A percentile compares a stretch with the other conserved stretches of the same genome.
These are phyloP conservation scores for Thalassoma bifasciatum DNA, from an alignment of 2,113 vertebrate genomes.

Conservation along the genomic window DNA sequence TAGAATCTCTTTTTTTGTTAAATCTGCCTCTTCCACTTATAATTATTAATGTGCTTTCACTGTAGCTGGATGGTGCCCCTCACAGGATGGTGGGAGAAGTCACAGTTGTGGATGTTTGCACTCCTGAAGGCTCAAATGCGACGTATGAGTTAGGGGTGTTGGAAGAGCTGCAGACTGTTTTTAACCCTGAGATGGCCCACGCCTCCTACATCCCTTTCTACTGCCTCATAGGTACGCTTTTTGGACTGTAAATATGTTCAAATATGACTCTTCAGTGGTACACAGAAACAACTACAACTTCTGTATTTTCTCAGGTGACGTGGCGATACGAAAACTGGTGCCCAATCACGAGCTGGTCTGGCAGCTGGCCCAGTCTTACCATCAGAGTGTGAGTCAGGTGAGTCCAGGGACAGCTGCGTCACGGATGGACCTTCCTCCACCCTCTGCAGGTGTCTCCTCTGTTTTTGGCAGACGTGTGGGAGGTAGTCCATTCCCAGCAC, in stretches of 20 bases:
- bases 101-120: slow-evolving; percentile 83
- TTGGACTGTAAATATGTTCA: too few relatives aligned
- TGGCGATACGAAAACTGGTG: slow-evolving; percentile 86
- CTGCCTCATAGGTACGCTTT: slow-evolving; percentile 89
- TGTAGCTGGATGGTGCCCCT: slow-evolving; percentile 76
- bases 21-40: not conserved
- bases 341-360: slow-evolving; percentile 91
- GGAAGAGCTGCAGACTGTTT: slow-evolving; percentile 93
- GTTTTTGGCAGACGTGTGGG: slow-evolving; percentile 67
- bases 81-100: slow-evolving; percentile 83
- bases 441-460: slow-evolving; percentile 42
- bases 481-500: slow-evolving; percentile 74
- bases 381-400: slow-evolving; percentile 85
- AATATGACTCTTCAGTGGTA: not conserved
- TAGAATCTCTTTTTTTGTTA: not conserved
- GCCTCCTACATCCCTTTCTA: slow-evolving; percentile 95
- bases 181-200: slow-evolving; percentile 95
- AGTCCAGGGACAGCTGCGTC: slow-evolving; percentile 68
- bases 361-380: slow-evolving; percentile 88
- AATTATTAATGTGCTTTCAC: not conserved
- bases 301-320: slow-evolving; percentile 83
- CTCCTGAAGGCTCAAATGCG: slow-evolving; percentile 77
- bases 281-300: not conserved
- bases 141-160: slow-evolving; percentile 85
- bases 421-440: slow-evolving; percentile 63